Evolutionary conservation across 2,113 vertebrate species (phyloP), one percentile per base, ranked within the genome.

Genomic region (Sturnira hondurensis): DNA sequence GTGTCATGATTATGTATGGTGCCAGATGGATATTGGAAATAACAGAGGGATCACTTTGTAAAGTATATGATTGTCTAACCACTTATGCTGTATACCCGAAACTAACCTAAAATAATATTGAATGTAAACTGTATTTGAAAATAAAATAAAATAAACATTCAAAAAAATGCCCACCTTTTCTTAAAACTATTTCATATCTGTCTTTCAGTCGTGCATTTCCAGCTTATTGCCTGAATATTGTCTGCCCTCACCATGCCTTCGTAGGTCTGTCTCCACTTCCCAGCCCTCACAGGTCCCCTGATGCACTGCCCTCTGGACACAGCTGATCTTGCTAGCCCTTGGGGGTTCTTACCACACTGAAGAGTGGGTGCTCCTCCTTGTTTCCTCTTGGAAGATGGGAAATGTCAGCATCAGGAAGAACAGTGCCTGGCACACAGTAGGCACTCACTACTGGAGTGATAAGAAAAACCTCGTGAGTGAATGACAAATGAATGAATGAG

Each of bases 281-380:
- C 28, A 20, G 1, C 31, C 31, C 41, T 5, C 56, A 33, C 56
- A 45, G 41, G 31, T 14, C 11, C 9, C 36, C 16, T 20, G 4
- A 7, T 4, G 10, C 7, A 7, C 26, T 3, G 3, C 36, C 12
- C 22, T 43, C 8, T 17, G 22, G 12, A 4, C 1, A 5, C 33
- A 58, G 54, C 7, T 7, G 2, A 58, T 15, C 47, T 65, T 45
- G 14, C 38, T 61, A 61, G 58, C 16, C 14, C 15, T 47, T 7
- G 4, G 20, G 31, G 5, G 2, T 54, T 82, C n/a, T 82, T 26
- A 22, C 45, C n/a, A 5, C 10, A 26, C 15, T 38, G 22, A 4
- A 19, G 47, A 33, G 43, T 14, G 2, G 15, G 43, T 3, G 2
- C 0, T 10, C 47, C n/a, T 65, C 36, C 17, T 36, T 67, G 15